Percentiles rank a stretch among this genome's conserved stretches.
phyloP scores from a whole-genome alignment of 53 echinoderm and acorn worm species.

The Mesocentrotus franciscanus region DNA sequence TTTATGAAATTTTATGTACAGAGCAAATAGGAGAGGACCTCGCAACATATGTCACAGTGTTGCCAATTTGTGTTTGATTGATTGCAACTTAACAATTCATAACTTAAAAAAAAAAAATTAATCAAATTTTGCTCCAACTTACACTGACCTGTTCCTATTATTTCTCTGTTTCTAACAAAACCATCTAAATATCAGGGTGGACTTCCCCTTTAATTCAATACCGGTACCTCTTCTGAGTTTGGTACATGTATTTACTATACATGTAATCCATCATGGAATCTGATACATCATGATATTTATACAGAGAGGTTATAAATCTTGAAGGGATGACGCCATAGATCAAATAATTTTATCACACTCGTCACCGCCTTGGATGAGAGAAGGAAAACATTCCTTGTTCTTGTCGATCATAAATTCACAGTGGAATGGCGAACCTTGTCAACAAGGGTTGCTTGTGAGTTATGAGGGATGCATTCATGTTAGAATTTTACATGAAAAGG shows the following conservation, averaged over 20 bases:
- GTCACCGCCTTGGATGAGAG: background rate
- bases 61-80: too few relatives aligned
- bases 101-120: too few relatives aligned
- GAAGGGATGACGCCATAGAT: background rate
- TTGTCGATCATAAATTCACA: background rate
- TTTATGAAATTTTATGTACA: too few relatives aligned
- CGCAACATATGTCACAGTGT: too few relatives aligned
- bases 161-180: too few relatives aligned
- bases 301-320: background rate
- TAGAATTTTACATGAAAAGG: background rate
- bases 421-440: background rate
- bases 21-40: too few relatives aligned
- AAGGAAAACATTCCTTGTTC: background rate
- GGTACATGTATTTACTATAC: background rate
- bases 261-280: background rate
- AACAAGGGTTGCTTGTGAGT: background rate
- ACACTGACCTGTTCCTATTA: too few relatives aligned
- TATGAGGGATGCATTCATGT: background rate
- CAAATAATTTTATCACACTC: background rate
- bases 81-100: too few relatives aligned
- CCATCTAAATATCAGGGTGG: too few relatives aligned
- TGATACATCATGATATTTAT: background rate
- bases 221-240: too few relatives aligned
- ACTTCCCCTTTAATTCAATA: too few relatives aligned
- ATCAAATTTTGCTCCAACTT: too few relatives aligned